Conservation (phyloP, 2,888 invertebrate genomes). For the Dynastes hyllus region DNA sequence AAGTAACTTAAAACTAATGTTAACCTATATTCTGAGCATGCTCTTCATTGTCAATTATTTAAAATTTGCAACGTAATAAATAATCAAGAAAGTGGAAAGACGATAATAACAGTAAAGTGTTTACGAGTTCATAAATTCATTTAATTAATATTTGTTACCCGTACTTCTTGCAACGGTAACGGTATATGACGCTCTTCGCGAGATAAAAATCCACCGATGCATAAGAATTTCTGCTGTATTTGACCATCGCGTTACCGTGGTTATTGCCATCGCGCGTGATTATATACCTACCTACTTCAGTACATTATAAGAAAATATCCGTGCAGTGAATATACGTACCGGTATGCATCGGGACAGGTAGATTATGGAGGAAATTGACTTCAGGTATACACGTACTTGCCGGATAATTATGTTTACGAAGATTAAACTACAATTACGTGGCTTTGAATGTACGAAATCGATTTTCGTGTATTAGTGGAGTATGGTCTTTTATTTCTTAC, state of each 20-base stretch:
- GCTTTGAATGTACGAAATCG: background rate
- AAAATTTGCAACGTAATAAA: slow-evolving; percentile 2
- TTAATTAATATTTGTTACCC: slow-evolving; percentile 38
- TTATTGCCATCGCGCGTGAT: background rate
- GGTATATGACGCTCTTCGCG: slow-evolving; percentile 6
- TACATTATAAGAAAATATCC: background rate
- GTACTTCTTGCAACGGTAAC: slow-evolving; percentile 12
- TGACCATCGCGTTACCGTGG: background rate
- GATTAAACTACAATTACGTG: background rate
- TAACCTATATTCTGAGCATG: background rate
- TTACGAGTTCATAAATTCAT: slow-evolving; percentile 24
- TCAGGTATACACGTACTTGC: background rate
- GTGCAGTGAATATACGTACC: background rate
- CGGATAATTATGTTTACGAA: slow-evolving; percentile 6
- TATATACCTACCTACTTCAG: background rate
- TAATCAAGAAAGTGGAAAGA: slow-evolving; percentile 20
- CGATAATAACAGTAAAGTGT: slow-evolving; percentile 17
- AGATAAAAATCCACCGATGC: slow-evolving; percentile 38
- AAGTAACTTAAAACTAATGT: background rate
- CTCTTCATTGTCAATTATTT: slow-evolving; percentile 17
- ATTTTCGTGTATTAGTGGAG: slow-evolving; percentile 7
- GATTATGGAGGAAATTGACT: slow-evolving; percentile 8
- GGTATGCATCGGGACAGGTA: background rate
- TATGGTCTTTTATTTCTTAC: background rate
- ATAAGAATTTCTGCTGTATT: slow-evolving; percentile 26